A percentile compares a stretch with the other conserved stretches of the same genome.
phyloP scores from a whole-genome alignment of 2,797 vertebrate species.

The Anguilla obscura region DNA sequence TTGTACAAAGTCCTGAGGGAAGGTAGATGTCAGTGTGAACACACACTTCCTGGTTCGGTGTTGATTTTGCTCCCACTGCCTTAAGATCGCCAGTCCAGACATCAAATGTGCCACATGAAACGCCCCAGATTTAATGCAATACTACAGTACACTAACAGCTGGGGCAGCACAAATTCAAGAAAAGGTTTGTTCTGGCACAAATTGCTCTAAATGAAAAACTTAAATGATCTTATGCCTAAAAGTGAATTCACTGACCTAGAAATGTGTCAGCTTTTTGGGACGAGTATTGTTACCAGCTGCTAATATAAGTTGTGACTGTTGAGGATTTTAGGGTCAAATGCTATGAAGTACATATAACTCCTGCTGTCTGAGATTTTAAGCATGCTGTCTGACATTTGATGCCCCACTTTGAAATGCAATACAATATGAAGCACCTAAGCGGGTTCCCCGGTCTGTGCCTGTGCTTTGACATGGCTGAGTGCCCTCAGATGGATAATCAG shows the following conservation, averaged over 20 bases:
- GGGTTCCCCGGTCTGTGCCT: background rate
- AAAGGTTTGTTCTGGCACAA: background rate
- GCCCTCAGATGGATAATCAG: slow-evolving; percentile 1
- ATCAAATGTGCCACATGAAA: background rate
- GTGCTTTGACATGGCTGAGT: background rate
- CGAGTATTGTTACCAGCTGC: background rate
- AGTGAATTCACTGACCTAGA: background rate
- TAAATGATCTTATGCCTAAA: background rate
- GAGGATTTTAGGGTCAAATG: background rate
- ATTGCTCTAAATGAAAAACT: background rate
- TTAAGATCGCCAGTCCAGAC: background rate
- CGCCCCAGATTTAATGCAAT: background rate
- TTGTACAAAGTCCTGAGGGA: background rate
- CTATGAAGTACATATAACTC: background rate
- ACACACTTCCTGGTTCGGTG: background rate
- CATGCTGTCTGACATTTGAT: background rate
- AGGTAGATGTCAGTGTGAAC: background rate
- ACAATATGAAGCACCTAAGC: background rate
- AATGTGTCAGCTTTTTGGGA: background rate
- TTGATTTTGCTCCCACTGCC: background rate
- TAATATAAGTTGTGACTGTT: background rate
- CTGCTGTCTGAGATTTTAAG: background rate
- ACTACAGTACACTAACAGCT: background rate
- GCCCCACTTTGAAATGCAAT: background rate
- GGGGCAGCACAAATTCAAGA: background rate